A percentile compares a stretch with the other conserved stretches of the same genome.
Evolutionary conservation across 2,797 vertebrate genomes (phyloP).

Genomic region (Pachyuromys duprasi): DNA sequence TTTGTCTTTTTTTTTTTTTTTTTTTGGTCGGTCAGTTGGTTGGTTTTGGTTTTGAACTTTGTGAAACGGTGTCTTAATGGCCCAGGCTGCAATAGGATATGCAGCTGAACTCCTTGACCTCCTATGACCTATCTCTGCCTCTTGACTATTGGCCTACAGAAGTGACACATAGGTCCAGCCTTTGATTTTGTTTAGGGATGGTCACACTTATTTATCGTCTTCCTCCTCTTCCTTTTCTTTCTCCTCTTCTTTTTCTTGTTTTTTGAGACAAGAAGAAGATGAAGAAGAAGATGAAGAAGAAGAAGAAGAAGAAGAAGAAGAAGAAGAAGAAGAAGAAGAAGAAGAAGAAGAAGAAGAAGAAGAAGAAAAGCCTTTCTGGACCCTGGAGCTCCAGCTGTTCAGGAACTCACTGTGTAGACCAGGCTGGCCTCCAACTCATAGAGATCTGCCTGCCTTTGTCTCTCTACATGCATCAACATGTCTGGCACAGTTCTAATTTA

Average conservation of each 20-base stretch:
- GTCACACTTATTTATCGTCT: neutral
- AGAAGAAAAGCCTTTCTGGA: neutral
- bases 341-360: too few relatives aligned
- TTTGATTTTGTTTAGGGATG: neutral
- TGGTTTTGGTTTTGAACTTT: neutral
- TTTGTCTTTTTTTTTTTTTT: too few relatives aligned
- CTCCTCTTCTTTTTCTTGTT: too few relatives aligned
- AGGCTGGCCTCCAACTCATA: neutral
- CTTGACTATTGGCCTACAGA: neutral
- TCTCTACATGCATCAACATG: neutral
- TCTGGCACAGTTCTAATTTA: neutral
- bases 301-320: too few relatives aligned
- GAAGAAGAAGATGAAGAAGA: too few relatives aligned
- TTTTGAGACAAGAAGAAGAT: too few relatives aligned
- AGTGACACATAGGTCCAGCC: neutral
- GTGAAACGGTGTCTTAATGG: neutral
- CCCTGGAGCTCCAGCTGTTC: neutral
- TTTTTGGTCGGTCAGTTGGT: neutral
- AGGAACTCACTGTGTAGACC: neutral
- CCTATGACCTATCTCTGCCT: neutral
- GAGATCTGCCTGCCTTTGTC: neutral
- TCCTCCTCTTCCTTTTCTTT: too few relatives aligned
- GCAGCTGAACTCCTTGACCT: neutral
- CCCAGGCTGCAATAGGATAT: neutral
- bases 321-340: too few relatives aligned